Evolutionary conservation across 2,888 invertebrate genomes (phyloP).

Genomic region (Noctua pronuba): DNA sequence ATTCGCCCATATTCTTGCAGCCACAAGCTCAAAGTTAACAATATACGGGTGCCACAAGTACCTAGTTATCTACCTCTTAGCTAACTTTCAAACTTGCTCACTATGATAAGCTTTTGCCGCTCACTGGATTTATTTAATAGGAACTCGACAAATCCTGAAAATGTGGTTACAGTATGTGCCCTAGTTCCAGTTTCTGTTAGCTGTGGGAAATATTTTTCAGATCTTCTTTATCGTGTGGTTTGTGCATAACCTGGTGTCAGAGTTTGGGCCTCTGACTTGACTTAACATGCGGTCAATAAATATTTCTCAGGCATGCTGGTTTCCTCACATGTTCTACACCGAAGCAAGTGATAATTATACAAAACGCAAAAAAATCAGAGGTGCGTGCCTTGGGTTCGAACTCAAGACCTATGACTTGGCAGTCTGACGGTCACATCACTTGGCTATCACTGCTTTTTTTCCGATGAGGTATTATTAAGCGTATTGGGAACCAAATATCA

Average conservation of each 20-base stretch:
- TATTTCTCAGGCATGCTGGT: no score
- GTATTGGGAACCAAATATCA: background rate
- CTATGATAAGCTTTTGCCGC: slow-evolving; percentile 40
- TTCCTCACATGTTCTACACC: no score
- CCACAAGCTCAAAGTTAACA: slow-evolving; percentile 41
- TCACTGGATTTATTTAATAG: slow-evolving; percentile 48
- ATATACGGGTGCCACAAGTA: slow-evolving; percentile 47
- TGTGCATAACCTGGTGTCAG: no score
- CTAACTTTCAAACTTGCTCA: slow-evolving; percentile 46
- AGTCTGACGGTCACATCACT: no score
- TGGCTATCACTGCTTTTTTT: background rate
- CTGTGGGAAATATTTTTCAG: background rate
- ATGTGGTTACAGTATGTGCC: slow-evolving; percentile 16
- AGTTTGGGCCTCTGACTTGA: no score
- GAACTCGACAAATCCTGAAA: slow-evolving; percentile 37
- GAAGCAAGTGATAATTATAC: no score
- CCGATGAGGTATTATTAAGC: no score
- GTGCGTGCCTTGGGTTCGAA: no score
- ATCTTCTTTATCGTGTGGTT: no score
- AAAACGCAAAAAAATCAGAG: no score
- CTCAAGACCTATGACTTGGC: no score
- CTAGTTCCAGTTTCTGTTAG: background rate
- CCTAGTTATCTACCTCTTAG: slow-evolving; percentile 49
- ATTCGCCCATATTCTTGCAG: slow-evolving; percentile 20
- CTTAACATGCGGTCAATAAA: no score